Evolutionary conservation across 2,113 vertebrate species (phyloP).

Genomic region (Sardina pilchardus): DNA sequence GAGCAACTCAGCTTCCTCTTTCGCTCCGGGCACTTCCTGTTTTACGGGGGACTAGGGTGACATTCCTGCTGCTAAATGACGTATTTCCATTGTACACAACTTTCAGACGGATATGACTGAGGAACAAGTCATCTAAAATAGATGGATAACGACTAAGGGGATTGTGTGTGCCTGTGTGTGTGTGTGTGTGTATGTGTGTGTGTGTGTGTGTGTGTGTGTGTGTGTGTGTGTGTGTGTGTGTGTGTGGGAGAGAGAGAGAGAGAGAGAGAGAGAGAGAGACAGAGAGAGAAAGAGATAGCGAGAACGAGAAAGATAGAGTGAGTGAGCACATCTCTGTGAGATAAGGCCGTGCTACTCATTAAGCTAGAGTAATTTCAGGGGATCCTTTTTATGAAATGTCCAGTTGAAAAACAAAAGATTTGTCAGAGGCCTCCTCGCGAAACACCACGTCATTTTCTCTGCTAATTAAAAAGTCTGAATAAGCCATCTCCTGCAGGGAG

Average conservation of each 20-base stretch:
- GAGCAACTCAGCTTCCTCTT: not conserved
- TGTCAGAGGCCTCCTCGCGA: not conserved
- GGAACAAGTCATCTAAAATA: not conserved
- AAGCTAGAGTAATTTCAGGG: not conserved
- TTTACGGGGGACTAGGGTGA: not conserved
- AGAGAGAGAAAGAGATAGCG: not conserved
- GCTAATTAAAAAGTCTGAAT: constrained; percentile 5
- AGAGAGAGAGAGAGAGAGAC: not conserved
- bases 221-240: not conserved
- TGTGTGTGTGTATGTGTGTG: not conserved
- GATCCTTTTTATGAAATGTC: not conserved
- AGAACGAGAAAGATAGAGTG: not conserved
- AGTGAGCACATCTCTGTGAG: not conserved
- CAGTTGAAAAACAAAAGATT: not conserved
- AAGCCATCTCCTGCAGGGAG: not conserved
- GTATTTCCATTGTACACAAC: not conserved
- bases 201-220: not conserved
- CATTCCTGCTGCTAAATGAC: not conserved
- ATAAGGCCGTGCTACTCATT: not conserved
- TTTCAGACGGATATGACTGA: not conserved
- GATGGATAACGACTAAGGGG: no score
- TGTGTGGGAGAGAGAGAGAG: not conserved
- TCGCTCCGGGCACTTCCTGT: not conserved
- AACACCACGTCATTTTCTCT: not conserved
- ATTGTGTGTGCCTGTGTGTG: not conserved